Conservation (phyloP, 2,888 invertebrate species). For the Eilema depressum region DNA sequence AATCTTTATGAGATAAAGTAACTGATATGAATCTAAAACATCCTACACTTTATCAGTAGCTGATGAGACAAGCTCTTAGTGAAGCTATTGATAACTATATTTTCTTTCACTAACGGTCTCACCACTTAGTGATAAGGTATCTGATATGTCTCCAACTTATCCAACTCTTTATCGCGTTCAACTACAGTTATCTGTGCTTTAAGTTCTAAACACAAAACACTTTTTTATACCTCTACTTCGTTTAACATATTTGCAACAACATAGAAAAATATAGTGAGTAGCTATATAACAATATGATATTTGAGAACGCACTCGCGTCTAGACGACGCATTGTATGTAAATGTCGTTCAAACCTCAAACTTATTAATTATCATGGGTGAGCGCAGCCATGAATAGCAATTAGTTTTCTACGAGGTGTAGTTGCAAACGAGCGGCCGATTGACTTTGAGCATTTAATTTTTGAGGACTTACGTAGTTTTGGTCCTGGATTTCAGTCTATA, state of each 20-base stretch:
- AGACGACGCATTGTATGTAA: constrained; percentile 79
- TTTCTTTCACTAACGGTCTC: background rate
- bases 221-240: background rate
- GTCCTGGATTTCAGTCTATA: background rate
- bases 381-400: constrained; percentile 75
- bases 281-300: constrained; percentile 49
- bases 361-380: constrained; percentile 83
- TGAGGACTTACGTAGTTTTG: background rate
- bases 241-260: constrained; percentile 27
- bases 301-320: constrained; percentile 70
- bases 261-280: constrained; percentile 33
- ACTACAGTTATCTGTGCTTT: background rate
- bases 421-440: constrained; percentile 52
- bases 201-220: constrained; percentile 8
- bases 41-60: background rate
- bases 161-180: background rate
- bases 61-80: background rate
- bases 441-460: constrained; percentile 9
- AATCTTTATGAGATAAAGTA: too few species aligned
- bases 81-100: background rate
- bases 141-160: background rate
- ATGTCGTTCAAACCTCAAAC: constrained; percentile 76
- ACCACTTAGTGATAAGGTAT: background rate
- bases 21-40: background rate
- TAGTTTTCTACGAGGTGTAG: constrained; percentile 61